These are phyloP conservation scores for Urophycis tenuis DNA, from an alignment of 2,797 vertebrate genomes.

Conservation along the genomic window DNA sequence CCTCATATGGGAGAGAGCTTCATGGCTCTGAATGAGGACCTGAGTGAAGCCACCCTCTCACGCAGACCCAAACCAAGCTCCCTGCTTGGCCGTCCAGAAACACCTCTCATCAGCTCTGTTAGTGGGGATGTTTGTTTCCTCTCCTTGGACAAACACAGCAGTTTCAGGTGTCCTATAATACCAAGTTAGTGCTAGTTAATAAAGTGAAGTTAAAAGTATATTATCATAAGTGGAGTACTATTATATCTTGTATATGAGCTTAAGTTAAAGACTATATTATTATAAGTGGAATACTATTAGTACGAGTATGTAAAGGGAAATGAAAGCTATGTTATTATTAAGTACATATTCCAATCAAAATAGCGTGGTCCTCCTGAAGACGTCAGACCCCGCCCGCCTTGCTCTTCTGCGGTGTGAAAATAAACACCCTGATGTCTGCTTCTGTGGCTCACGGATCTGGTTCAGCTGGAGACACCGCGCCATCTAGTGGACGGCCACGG, in stretches of 20 bases:
- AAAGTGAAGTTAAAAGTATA: no score
- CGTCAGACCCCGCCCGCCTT: background rate
- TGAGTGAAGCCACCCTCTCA: conserved; percentile 40
- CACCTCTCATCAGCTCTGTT: no score
- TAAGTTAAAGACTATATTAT: background rate
- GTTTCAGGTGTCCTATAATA: no score
- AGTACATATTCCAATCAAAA: background rate
- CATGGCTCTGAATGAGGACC: background rate
- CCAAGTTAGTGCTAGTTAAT: no score
- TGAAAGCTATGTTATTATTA: background rate
- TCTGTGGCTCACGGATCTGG: background rate
- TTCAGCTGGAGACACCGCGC: background rate
- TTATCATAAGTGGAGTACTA: no score
- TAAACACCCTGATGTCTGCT: background rate
- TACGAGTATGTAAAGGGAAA: background rate
- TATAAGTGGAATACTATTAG: background rate
- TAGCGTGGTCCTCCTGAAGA: background rate
- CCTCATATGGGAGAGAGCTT: background rate
- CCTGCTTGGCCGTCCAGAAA: no score
- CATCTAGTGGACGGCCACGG: background rate
- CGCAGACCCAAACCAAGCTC: background rate
- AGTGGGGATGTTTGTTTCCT: no score
- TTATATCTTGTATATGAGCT: background rate
- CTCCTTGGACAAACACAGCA: no score
- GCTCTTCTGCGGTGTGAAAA: background rate